Evolutionary conservation across 2,888 invertebrate genomes (phyloP).

Genomic region (Leptarthrus brevirostris): DNA sequence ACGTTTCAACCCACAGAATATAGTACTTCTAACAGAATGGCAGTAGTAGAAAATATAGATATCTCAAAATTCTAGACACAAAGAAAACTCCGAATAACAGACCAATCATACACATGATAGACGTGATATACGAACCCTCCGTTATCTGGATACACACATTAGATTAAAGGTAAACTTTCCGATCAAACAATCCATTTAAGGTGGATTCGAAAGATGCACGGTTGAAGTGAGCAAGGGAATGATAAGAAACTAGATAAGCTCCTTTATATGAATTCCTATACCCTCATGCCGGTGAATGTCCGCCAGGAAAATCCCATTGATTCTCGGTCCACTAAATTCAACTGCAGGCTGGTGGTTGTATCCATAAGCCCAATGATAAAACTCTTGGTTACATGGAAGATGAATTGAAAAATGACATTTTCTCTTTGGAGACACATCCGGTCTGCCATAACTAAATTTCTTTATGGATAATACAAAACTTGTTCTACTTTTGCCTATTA

Average conservation of each 20-base stretch:
- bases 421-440: slow-evolving; percentile 1
- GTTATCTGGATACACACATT: slow-evolving; percentile 33
- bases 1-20: neutral
- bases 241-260: slow-evolving; percentile 42
- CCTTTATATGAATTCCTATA: slow-evolving; percentile 23
- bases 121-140: slow-evolving; percentile 19
- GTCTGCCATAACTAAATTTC: slow-evolving; percentile 9
- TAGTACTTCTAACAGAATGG: neutral
- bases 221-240: slow-evolving; percentile 11
- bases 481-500: too few species aligned
- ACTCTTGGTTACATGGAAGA: slow-evolving; percentile 21
- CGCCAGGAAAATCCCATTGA: slow-evolving; percentile 14
- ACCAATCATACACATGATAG: slow-evolving; percentile 43
- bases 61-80: slow-evolving; percentile 47
- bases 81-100: slow-evolving; percentile 44
- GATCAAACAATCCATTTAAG: slow-evolving; percentile 44
- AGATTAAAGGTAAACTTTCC: slow-evolving; percentile 43
- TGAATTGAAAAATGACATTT: slow-evolving; percentile 32
- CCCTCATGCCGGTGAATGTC: slow-evolving; percentile 14
- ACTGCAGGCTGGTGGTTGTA: slow-evolving; percentile 16
- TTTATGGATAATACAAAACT: neutral
- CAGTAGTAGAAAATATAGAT: slow-evolving; percentile 23
- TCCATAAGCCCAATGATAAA: neutral
- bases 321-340: slow-evolving; percentile 29
- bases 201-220: slow-evolving; percentile 14